Percentiles rank a stretch among this genome's conserved stretches.
Evolutionary conservation across 2,888 invertebrate species (phyloP).

Genomic region (Hydriomena furcata): DNA sequence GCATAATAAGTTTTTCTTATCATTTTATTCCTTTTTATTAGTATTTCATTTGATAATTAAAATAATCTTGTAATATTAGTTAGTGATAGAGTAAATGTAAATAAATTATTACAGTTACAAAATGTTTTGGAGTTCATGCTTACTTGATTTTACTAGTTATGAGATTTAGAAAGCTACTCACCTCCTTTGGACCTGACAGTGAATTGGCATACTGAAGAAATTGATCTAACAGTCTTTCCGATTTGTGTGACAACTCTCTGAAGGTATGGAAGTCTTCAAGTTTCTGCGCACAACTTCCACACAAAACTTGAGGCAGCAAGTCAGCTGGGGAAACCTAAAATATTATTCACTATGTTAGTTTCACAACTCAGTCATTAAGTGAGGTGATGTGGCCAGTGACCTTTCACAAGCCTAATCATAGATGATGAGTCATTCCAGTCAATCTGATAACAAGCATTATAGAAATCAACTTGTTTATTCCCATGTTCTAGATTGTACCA

Average conservation of each 20-base stretch:
- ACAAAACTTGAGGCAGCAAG: slow-evolving; percentile 90
- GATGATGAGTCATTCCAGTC: slow-evolving; percentile 72
- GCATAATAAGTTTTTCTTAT: slow-evolving; percentile 48
- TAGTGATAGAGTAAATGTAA: slow-evolving; percentile 42
- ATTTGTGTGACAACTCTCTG: slow-evolving; percentile 89
- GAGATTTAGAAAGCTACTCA: slow-evolving; percentile 56
- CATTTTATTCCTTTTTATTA: slow-evolving; percentile 24
- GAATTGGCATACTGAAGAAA: slow-evolving; percentile 89
- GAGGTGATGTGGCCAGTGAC: slow-evolving; percentile 74
- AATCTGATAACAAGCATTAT: slow-evolving; percentile 42
- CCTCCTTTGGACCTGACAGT: slow-evolving; percentile 86
- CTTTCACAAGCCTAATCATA: slow-evolving; percentile 74
- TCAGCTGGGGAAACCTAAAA: slow-evolving; percentile 89
- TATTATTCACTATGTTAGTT: slow-evolving; percentile 53
- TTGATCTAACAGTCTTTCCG: slow-evolving; percentile 89
- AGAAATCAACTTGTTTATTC: slow-evolving; percentile 41
- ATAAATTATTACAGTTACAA: slow-evolving; percentile 33
- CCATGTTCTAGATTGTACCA: slow-evolving; percentile 37
- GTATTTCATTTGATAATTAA: slow-evolving; percentile 29
- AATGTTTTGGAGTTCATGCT: slow-evolving; percentile 28
- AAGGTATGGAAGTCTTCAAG: slow-evolving; percentile 90
- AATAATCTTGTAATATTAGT: slow-evolving; percentile 36
- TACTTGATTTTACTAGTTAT: not conserved
- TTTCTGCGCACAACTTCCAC: slow-evolving; percentile 89
- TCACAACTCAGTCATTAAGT: slow-evolving; percentile 57